A percentile compares a stretch with the other conserved stretches of the same genome.
Conservation (phyloP, 2,888 invertebrate species). For the Argynnis bischoffii region DNA sequence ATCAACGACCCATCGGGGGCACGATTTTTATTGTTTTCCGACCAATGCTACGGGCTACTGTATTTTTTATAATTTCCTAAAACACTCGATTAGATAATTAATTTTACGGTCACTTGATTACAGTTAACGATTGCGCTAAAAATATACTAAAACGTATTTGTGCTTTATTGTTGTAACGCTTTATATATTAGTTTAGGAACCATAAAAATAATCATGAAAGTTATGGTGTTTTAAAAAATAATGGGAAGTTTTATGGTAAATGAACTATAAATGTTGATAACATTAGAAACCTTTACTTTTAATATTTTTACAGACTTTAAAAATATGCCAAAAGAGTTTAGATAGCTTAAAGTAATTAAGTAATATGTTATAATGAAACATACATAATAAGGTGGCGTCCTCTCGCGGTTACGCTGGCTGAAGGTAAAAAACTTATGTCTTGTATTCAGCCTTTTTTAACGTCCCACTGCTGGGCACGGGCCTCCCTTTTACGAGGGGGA, state of each 20-base stretch:
- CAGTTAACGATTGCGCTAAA: slow-evolving; percentile 60
- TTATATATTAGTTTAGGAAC: slow-evolving; percentile 44
- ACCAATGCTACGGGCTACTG: slow-evolving; percentile 61
- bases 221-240: slow-evolving; percentile 28
- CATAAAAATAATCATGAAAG: slow-evolving; percentile 44
- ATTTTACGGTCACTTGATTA: slow-evolving; percentile 77
- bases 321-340: too few relatives aligned
- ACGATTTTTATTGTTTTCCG: slow-evolving; percentile 80
- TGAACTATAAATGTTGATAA: slow-evolving; percentile 16
- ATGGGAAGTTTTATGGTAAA: slow-evolving; percentile 25
- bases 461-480: too few relatives aligned
- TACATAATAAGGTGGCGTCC: too few relatives aligned
- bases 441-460: too few relatives aligned
- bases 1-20: slow-evolving; percentile 68
- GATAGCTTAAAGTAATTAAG: too few relatives aligned
- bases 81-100: slow-evolving; percentile 66
- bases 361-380: too few relatives aligned
- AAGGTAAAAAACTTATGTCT: too few relatives aligned
- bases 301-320: background rate
- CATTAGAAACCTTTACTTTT: background rate
- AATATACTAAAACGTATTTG: slow-evolving; percentile 57
- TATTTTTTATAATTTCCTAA: slow-evolving; percentile 54
- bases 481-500: too few relatives aligned
- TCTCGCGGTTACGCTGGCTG: too few relatives aligned
- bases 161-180: slow-evolving; percentile 55